These are phyloP conservation scores for Drosophila insularis DNA, from an alignment of 1,140 invertebrate species.

Conservation along the genomic window DNA sequence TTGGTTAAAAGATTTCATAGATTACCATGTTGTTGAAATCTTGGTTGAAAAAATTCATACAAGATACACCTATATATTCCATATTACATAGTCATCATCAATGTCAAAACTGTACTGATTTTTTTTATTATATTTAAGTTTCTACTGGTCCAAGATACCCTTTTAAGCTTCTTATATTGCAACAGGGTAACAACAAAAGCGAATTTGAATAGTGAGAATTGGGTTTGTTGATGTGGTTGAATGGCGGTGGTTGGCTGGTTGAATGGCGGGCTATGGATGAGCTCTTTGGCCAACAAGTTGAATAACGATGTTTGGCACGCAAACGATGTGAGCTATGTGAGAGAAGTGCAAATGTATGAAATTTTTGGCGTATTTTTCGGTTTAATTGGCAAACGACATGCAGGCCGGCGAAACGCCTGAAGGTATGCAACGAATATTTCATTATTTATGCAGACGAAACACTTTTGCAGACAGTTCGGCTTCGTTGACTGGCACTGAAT, in stretches of 20 bases:
- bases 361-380: conserved; percentile 65
- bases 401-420: conserved; percentile 44
- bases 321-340: conserved; percentile 39
- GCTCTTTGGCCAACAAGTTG: conserved; percentile 61
- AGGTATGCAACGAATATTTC: conserved; percentile 68
- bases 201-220: conserved; percentile 42
- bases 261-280: not conserved
- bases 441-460: conserved; percentile 50
- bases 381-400: conserved; percentile 73
- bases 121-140: too few relatives aligned
- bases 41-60: too few relatives aligned
- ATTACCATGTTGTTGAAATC: too few relatives aligned
- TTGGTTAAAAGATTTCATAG: too few relatives aligned
- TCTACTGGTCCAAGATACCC: not conserved
- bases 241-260: not conserved
- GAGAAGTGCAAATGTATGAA: conserved; percentile 66
- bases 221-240: not conserved
- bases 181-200: conserved; percentile 34
- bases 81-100: too few relatives aligned
- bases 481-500: conserved; percentile 24
- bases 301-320: conserved; percentile 58
- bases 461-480: conserved; percentile 22
- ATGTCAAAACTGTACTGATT: too few relatives aligned
- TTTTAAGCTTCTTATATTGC: too few relatives aligned
- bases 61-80: too few relatives aligned